phyloP scores from a whole-genome alignment of 2,888 invertebrate genomes.

The Eilema sororculum region DNA sequence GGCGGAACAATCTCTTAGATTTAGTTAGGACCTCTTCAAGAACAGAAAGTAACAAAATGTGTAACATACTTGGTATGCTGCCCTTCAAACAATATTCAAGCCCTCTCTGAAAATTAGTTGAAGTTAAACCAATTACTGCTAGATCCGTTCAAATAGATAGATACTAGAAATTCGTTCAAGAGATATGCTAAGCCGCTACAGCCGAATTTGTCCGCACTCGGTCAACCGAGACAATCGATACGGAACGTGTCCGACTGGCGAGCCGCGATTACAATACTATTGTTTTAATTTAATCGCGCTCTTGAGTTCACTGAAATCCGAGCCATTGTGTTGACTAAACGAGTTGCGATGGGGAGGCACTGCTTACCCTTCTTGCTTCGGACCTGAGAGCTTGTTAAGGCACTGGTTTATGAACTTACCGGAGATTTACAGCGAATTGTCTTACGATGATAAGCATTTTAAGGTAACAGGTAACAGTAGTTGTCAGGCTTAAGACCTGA shows the following conservation, averaged over 20 bases:
- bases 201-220: conserved; percentile 20
- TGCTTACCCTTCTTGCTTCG: conserved; percentile 7
- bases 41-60: no score
- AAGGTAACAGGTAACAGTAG: no score
- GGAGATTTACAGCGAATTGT: neutral
- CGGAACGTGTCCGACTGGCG: conserved; percentile 21
- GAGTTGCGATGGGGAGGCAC: conserved; percentile 4
- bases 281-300: conserved; percentile 42
- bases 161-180: conserved; percentile 5
- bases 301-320: conserved; percentile 32
- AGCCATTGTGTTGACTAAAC: conserved; percentile 32
- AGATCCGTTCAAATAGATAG: neutral
- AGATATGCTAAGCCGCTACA: conserved; percentile 2
- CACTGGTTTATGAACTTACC: neutral
- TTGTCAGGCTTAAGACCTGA: no score
- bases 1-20: no score
- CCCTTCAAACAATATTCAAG: no score
- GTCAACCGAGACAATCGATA: conserved; percentile 34
- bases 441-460: neutral
- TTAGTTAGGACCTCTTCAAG: neutral
- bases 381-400: neutral
- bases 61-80: no score
- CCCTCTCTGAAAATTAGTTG: no score
- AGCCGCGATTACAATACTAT: conserved; percentile 35
- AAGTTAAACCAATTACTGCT: no score